A percentile compares a stretch with the other conserved stretches of the same genome.
Evolutionary conservation across 2,113 vertebrate genomes (phyloP).

Genomic region (Hypocryptadius cinnamomeus): DNA sequence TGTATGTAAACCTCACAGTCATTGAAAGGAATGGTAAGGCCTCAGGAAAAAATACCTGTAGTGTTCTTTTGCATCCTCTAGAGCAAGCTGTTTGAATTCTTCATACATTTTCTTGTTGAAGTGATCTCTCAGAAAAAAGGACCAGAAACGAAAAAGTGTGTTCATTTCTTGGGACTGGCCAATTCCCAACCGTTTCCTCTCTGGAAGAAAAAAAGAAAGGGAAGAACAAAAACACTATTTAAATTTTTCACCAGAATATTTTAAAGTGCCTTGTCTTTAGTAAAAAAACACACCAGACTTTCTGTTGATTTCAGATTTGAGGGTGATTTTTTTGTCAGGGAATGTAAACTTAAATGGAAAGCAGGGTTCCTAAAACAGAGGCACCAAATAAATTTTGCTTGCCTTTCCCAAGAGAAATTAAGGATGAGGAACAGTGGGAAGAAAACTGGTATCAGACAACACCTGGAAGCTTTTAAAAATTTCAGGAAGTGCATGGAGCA

Average conservation of each 20-base stretch:
- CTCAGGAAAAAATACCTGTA: conserved; percentile 78
- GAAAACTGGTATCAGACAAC: not conserved
- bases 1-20: not conserved
- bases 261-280: not conserved
- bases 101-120: conserved; percentile 98
- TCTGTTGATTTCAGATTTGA: not conserved
- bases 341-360: not conserved
- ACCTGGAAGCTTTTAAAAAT: not conserved
- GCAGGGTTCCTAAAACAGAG: not conserved
- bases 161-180: conserved; percentile 99
- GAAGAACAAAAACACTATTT: not conserved
- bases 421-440: not conserved
- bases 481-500: not conserved
- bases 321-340: not conserved
- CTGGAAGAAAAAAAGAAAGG: conserved; percentile 49
- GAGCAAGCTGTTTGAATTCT: conserved; percentile 86
- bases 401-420: not conserved
- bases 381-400: not conserved
- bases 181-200: conserved; percentile 89
- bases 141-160: conserved; percentile 97
- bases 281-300: not conserved
- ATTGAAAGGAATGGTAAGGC: not conserved
- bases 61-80: conserved; percentile 92
- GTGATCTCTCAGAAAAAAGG: conserved; percentile 96
- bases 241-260: not conserved